Conservation (phyloP, 2,797 vertebrate species). For the Lepus oiostolus region DNA sequence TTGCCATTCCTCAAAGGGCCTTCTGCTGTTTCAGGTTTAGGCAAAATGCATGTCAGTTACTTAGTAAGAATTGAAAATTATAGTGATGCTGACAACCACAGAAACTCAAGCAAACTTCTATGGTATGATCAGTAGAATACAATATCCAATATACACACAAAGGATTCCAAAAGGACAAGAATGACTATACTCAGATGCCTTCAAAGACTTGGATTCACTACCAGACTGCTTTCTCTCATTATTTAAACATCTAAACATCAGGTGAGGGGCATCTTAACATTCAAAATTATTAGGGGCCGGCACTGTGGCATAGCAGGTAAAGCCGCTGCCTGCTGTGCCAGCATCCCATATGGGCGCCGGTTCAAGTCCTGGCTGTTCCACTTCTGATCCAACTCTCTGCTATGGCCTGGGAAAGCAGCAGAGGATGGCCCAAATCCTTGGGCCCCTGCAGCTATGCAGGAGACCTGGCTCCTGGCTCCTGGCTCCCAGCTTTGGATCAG, state of each 20-base stretch:
- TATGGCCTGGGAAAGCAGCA: no score
- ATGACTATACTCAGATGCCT: not conserved
- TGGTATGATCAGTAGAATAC: not conserved
- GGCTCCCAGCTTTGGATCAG: no score
- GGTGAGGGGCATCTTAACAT: not conserved
- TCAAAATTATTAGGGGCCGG: not conserved
- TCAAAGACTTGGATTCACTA: not conserved
- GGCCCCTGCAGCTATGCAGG: no score
- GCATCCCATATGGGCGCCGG: no score
- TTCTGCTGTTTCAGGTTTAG: not conserved
- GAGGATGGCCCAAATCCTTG: no score
- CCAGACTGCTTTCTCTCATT: not conserved
- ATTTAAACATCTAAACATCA: constrained; percentile 25
- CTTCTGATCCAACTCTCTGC: no score
- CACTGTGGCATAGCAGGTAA: no score
- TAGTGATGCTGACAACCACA: not conserved
- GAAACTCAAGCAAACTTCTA: not conserved
- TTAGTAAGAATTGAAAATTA: not conserved
- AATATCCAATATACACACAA: not conserved
- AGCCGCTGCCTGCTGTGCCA: no score
- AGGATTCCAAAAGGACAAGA: not conserved
- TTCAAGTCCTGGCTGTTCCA: no score
- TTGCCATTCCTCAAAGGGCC: not conserved
- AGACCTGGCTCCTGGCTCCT: no score
- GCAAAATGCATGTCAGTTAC: not conserved